These are phyloP conservation scores for Homarus gammarus DNA, from an alignment of 2,888 invertebrate species.

Conservation along the genomic window DNA sequence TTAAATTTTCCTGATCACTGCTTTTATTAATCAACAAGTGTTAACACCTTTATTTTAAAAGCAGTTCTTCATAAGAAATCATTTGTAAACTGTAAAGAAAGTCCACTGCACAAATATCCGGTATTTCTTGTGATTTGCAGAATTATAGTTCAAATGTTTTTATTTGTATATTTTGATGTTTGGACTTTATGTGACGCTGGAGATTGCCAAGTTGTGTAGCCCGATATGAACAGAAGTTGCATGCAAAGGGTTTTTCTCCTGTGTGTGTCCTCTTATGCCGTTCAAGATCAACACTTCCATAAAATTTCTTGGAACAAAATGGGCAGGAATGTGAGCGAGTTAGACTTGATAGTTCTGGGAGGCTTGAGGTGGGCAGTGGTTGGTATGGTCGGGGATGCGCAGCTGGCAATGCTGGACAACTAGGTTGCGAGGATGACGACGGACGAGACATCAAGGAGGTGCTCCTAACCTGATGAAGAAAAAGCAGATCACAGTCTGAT, in stretches of 20 bases:
- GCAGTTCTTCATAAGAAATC: constrained; percentile 8
- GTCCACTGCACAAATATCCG: neutral
- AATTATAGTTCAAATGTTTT: constrained; percentile 15
- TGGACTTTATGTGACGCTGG: constrained; percentile 65
- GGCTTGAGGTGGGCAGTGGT: constrained; percentile 27
- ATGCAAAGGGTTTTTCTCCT: constrained; percentile 65
- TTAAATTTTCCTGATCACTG: neutral
- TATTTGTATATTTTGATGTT: constrained; percentile 40
- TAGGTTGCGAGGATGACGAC: constrained; percentile 15
- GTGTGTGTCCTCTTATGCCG: constrained; percentile 69
- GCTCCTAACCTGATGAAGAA: constrained; percentile 59
- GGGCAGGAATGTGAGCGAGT: constrained; percentile 55
- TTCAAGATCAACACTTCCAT: constrained; percentile 67
- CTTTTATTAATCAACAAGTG: neutral
- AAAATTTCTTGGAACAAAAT: constrained; percentile 68
- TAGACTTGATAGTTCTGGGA: constrained; percentile 27
- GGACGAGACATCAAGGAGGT: constrained; percentile 44
- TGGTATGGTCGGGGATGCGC: constrained; percentile 23
- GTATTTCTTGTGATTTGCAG: constrained; percentile 24
- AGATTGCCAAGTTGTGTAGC: constrained; percentile 71
- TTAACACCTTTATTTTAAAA: neutral
- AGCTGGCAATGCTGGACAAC: neutral
- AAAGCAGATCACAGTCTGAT: constrained; percentile 38
- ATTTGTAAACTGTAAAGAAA: neutral
- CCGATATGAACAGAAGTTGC: constrained; percentile 59